phyloP scores from a whole-genome alignment of 2,888 invertebrate species.

The Tetramorium bicarinatum region DNA sequence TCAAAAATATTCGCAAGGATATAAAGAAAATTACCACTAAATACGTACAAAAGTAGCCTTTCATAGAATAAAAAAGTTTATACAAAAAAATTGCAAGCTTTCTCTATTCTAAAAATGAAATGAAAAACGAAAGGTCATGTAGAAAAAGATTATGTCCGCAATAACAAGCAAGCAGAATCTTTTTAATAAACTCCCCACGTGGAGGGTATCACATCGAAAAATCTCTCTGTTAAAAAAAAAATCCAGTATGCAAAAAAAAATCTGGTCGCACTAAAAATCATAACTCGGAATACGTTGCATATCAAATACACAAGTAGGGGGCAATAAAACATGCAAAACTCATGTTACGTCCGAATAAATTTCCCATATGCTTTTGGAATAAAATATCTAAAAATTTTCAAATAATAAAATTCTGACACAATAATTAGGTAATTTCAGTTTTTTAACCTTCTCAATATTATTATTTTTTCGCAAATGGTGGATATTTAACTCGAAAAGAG shows the following conservation, averaged over 20 bases:
- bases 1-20: not conserved
- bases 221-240: slow-evolving; percentile 37
- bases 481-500: not conserved
- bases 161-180: slow-evolving; percentile 22
- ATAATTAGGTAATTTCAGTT: not conserved
- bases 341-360: not conserved
- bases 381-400: not conserved
- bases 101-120: slow-evolving; percentile 5
- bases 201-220: slow-evolving; percentile 29
- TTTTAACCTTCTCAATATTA: not conserved
- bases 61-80: not conserved
- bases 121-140: not conserved
- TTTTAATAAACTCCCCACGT: slow-evolving; percentile 46
- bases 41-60: not conserved
- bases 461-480: not conserved
- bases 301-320: not conserved
- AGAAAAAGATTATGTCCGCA: slow-evolving; percentile 36
- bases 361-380: not conserved
- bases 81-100: not conserved
- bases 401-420: not conserved
- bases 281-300: not conserved
- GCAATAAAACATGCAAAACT: slow-evolving; percentile 7
- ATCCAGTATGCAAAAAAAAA: slow-evolving; percentile 12
- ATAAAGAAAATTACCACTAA: slow-evolving; percentile 4
- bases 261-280: slow-evolving; percentile 5